These are phyloP conservation scores for Acanthornis magna DNA, from an alignment of 2,797 vertebrate genomes.

Conservation along the genomic window DNA sequence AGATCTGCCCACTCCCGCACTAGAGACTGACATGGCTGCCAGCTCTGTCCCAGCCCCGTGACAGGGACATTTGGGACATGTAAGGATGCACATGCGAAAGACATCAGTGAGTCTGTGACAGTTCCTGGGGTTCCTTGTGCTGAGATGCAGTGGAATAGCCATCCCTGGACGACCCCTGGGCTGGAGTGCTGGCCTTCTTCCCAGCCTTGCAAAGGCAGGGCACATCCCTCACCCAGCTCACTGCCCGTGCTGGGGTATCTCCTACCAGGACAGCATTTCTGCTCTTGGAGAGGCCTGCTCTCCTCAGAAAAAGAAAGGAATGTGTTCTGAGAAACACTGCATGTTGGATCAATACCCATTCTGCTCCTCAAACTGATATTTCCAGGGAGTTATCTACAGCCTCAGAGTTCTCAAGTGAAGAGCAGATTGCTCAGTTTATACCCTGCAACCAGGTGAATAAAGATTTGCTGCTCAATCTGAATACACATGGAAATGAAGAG, in stretches of 20 bases:
- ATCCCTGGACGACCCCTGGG: background rate
- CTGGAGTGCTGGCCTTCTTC: background rate
- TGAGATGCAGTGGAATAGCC: background rate
- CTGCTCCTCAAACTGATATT: background rate
- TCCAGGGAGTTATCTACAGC: background rate
- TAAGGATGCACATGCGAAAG: background rate
- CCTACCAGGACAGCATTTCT: background rate
- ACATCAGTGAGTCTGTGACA: accelerated
- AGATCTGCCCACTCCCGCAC: background rate
- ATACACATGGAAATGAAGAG: background rate
- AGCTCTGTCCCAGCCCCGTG: background rate
- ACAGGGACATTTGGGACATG: background rate
- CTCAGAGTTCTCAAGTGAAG: background rate
- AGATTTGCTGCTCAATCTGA: background rate
- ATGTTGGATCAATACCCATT: background rate
- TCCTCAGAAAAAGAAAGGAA: background rate
- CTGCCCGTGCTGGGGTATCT: background rate
- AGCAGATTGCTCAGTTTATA: constrained; percentile 16
- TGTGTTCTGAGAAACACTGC: background rate
- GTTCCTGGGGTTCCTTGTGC: background rate
- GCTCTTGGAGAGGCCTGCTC: background rate
- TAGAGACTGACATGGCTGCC: accelerated
- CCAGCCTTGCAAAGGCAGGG: background rate
- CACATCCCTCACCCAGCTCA: background rate
- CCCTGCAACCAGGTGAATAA: background rate